Evolutionary conservation across 2,113 vertebrate genomes (phyloP).

Genomic region (Athene cunicularia): DNA sequence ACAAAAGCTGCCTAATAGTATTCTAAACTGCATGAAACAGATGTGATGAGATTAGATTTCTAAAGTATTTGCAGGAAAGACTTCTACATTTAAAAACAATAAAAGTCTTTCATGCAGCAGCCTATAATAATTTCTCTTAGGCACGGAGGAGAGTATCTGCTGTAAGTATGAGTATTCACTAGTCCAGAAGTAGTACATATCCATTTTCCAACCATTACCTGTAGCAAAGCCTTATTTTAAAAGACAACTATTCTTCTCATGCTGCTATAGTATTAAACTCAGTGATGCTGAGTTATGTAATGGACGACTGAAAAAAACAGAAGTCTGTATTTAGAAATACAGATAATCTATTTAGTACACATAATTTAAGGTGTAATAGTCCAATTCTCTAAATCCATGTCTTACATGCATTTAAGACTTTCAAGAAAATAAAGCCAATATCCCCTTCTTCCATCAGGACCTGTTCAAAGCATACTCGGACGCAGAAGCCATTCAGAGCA

Average conservation of each 20-base stretch:
- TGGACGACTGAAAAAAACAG: neutral
- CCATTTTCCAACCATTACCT: conserved; percentile 15
- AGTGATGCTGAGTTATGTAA: neutral
- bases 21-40: neutral
- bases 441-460: neutral
- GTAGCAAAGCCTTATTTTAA: conserved; percentile 24
- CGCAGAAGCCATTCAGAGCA: neutral
- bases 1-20: conserved; percentile 32
- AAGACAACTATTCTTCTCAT: neutral
- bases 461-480: neutral
- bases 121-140: conserved; percentile 25
- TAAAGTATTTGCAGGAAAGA: neutral
- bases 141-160: neutral
- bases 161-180: neutral
- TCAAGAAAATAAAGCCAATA: neutral
- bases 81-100: conserved; percentile 49
- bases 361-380: neutral
- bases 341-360: neutral
- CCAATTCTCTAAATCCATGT: neutral
- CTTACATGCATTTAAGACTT: neutral
- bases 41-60: conserved; percentile 25
- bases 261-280: neutral
- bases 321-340: neutral
- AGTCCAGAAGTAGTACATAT: neutral
- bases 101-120: neutral